These are phyloP conservation scores for Marisa cornuarietis DNA, from an alignment of 1,140 invertebrate genomes.

Conservation along the genomic window DNA sequence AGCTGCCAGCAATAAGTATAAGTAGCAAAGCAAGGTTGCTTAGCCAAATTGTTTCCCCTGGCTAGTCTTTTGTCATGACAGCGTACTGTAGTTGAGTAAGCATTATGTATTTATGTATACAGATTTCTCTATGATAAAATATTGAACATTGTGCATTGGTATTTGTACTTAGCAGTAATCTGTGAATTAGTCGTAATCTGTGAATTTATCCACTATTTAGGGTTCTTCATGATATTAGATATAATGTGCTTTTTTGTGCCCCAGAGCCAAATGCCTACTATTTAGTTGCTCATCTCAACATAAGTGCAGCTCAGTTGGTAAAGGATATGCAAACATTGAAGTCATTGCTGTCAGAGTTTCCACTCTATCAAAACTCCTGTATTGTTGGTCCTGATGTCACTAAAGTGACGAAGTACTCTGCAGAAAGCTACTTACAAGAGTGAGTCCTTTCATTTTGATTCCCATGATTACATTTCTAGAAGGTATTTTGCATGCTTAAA, in stretches of 20 bases:
- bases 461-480: too few species aligned
- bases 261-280: constrained; percentile 22
- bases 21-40: too few species aligned
- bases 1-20: too few species aligned
- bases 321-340: constrained; percentile 12
- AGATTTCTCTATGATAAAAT: too few species aligned
- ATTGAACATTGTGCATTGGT: too few species aligned
- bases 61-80: too few species aligned
- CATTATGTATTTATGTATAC: too few species aligned
- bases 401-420: neutral
- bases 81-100: too few species aligned
- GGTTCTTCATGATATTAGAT: neutral
- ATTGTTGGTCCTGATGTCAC: constrained; percentile 22
- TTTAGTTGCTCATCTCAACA: constrained; percentile 7
- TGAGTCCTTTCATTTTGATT: neutral
- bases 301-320: constrained; percentile 4
- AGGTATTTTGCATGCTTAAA: too few species aligned
- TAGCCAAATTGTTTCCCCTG: too few species aligned
- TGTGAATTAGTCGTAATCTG: too few species aligned
- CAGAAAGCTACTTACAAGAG: constrained; percentile 1
- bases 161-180: too few species aligned
- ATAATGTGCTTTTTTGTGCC: neutral
- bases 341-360: constrained; percentile 1
- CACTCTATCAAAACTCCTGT: constrained; percentile 1
- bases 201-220: neutral